phyloP scores from a whole-genome alignment of 2,888 invertebrate species.

The Poecilobothrus nobilitatus region DNA sequence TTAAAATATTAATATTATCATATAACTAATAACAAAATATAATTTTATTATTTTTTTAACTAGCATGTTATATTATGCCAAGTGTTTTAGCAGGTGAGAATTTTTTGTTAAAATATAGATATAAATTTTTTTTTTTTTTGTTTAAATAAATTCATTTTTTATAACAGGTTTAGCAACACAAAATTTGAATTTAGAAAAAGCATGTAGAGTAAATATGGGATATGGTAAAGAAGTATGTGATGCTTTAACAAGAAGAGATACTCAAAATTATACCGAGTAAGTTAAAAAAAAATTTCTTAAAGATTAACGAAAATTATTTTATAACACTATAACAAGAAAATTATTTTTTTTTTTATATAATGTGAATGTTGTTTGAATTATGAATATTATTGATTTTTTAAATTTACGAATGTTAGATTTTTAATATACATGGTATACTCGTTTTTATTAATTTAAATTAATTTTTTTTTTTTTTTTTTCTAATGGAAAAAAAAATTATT shows the following conservation, averaged over 20 bases:
- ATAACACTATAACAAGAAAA: too few relatives aligned
- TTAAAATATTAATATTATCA: too few relatives aligned
- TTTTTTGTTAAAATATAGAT: neutral
- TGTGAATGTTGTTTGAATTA: too few relatives aligned
- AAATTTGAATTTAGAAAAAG: constrained; percentile 77
- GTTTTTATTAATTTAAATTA: too few relatives aligned
- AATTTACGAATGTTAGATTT: too few relatives aligned
- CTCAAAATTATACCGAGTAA: constrained; percentile 47
- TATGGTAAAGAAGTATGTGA: constrained; percentile 67
- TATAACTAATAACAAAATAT: too few relatives aligned
- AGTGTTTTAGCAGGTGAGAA: constrained; percentile 51
- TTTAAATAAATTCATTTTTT: neutral
- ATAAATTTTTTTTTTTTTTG: neutral
- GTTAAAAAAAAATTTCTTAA: constrained; percentile 34
- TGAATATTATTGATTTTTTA: neutral
- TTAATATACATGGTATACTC: too few relatives aligned
- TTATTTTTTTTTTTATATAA: too few relatives aligned
- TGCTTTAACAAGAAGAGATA: constrained; percentile 65
- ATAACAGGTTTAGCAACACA: constrained; percentile 61
- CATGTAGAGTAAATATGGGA: constrained; percentile 71
- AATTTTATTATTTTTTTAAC: neutral
- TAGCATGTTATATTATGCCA: constrained; percentile 55
- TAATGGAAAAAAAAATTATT: too few relatives aligned
- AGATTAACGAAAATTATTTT: neutral
- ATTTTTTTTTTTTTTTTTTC: too few relatives aligned